Conservation (phyloP, 2,113 vertebrate species). For the Podiceps cristatus region DNA sequence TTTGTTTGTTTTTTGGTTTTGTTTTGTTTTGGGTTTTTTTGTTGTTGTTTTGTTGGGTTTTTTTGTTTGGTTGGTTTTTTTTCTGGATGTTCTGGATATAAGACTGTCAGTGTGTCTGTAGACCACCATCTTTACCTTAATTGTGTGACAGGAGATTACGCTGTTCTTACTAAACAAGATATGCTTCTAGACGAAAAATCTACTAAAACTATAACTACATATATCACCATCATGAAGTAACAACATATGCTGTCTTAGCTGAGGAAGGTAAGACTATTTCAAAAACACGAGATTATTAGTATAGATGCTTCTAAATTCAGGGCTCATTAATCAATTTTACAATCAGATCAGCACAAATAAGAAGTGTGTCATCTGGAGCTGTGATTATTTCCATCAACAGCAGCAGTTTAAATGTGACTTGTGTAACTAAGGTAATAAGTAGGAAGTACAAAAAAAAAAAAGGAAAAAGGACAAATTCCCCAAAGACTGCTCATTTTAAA, state of each 20-base stretch:
- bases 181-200: background rate
- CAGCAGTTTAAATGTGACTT: slow-evolving; percentile 22
- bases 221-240: background rate
- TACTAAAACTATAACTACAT: background rate
- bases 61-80: background rate
- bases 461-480: background rate
- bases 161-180: background rate
- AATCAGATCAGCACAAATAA: slow-evolving; percentile 44
- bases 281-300: background rate
- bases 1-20: background rate
- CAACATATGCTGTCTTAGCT: background rate
- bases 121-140: background rate
- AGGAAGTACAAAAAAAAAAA: background rate
- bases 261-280: background rate
- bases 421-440: background rate
- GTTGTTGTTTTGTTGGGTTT: no score
- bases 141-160: background rate
- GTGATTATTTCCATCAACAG: slow-evolving; percentile 3
- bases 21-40: no score
- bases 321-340: slow-evolving; percentile 54
- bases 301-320: slow-evolving; percentile 24
- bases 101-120: background rate
- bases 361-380: background rate
- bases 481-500: background rate
- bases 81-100: background rate